Conservation (phyloP, 1,140 invertebrate genomes). For the Lepidurus packardi region DNA sequence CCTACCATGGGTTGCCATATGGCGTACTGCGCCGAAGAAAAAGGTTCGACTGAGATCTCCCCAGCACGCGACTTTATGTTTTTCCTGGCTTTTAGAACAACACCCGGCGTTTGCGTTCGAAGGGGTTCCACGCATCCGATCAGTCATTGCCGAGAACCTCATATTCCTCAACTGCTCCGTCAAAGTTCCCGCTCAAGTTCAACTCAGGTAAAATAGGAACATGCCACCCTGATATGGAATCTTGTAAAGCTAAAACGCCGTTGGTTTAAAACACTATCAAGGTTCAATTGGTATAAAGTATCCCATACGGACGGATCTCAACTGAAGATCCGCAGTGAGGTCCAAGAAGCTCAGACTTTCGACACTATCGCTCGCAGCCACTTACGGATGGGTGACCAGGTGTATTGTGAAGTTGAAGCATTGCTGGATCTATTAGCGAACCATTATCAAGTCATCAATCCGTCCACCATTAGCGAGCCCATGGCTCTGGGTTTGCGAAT, state of each 20-base stretch:
- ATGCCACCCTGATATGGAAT: not conserved
- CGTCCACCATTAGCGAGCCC: constrained; percentile 31
- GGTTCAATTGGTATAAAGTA: constrained; percentile 16
- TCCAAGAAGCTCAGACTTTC: not conserved
- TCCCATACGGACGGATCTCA: not conserved
- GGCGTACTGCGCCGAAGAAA: constrained; percentile 35
- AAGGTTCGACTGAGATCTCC: not conserved
- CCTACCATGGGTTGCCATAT: constrained; percentile 35
- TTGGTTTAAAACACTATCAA: not conserved
- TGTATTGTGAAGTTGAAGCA: constrained; percentile 35
- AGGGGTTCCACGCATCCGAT: not conserved
- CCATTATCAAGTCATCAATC: constrained; percentile 29
- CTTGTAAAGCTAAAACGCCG: not conserved
- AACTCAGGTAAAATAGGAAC: not conserved
- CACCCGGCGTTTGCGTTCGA: not conserved
- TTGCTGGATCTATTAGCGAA: not conserved
- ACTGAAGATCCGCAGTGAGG: not conserved
- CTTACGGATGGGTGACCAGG: constrained; percentile 2
- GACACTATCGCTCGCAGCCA: not conserved
- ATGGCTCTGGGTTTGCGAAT: constrained; percentile 30
- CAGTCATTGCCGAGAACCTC: not conserved
- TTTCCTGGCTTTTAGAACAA: not conserved
- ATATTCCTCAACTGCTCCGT: not conserved
- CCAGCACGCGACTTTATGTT: not conserved
- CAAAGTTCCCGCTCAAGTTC: not conserved